Evolutionary conservation across 2,888 invertebrate species (phyloP).

Genomic region (Palloptera scutellata): DNA sequence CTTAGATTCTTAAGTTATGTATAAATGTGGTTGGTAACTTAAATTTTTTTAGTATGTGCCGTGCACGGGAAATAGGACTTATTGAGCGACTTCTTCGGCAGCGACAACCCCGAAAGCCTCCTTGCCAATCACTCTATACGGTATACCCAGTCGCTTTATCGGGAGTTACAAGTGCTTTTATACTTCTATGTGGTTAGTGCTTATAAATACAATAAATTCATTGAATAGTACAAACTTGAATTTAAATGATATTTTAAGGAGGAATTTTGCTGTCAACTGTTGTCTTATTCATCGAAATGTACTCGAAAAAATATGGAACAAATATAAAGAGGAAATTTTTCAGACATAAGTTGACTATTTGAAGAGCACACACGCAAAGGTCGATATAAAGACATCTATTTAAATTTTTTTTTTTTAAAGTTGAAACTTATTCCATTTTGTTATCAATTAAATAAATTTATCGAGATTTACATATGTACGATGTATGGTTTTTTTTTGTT

Average conservation of each 20-base stretch:
- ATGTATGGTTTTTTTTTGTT: no score
- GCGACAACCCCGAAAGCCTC: conserved; percentile 30
- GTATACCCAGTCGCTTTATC: conserved; percentile 35
- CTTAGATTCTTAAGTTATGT: no score
- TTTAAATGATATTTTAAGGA: not conserved
- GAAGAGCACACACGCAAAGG: not conserved
- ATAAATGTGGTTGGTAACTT: conserved; percentile 3
- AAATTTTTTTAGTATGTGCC: conserved; percentile 25
- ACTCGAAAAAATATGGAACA: not conserved
- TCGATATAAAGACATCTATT: no score
- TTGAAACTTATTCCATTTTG: no score
- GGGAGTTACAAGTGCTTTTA: conserved; percentile 34
- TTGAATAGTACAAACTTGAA: no score
- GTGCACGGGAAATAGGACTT: conserved; percentile 32
- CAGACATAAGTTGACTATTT: not conserved
- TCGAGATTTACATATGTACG: no score
- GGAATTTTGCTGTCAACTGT: not conserved
- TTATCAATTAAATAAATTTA: no score
- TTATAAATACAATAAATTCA: no score
- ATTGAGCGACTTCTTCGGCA: conserved; percentile 22
- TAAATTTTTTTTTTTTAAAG: no score
- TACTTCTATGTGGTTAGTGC: conserved; percentile 27
- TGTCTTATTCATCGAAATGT: not conserved
- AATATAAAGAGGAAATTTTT: no score
- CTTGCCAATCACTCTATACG: conserved; percentile 33